phyloP scores from a whole-genome alignment of 2,888 invertebrate species.

The Tubulanus polymorphus region DNA sequence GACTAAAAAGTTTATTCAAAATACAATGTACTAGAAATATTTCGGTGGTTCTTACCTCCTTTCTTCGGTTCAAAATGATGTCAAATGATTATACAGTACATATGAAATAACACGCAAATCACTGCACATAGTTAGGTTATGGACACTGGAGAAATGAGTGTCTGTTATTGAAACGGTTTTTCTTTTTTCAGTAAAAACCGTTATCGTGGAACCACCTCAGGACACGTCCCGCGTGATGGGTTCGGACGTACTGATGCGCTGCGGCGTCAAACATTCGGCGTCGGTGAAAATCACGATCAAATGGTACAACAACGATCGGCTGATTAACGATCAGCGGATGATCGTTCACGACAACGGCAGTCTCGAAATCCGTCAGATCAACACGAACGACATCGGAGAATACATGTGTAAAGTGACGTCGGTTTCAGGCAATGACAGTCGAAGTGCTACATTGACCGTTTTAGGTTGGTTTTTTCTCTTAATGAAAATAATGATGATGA shows the following conservation, averaged over 20 bases:
- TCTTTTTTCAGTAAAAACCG: constrained; percentile 71
- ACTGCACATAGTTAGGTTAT: too few species aligned
- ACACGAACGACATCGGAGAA: constrained; percentile 78
- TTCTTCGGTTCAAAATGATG: too few species aligned
- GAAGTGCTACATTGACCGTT: constrained; percentile 77
- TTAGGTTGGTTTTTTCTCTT: constrained; percentile 66
- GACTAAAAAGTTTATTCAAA: too few species aligned
- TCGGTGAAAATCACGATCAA: constrained; percentile 53
- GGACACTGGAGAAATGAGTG: too few species aligned
- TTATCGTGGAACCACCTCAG: constrained; percentile 88
- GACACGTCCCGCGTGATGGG: constrained; percentile 86
- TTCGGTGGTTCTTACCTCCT: too few species aligned
- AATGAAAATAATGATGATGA: too few species aligned
- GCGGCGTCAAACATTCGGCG: constrained; percentile 89
- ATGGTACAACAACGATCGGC: constrained; percentile 28
- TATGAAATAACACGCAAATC: too few species aligned
- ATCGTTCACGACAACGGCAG: constrained; percentile 65
- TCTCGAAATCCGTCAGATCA: constrained; percentile 65
- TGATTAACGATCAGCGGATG: constrained; percentile 21
- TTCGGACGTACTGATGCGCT: constrained; percentile 87
- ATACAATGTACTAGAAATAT: too few species aligned
- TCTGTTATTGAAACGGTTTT: too few species aligned
- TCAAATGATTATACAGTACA: too few species aligned
- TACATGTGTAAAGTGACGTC: constrained; percentile 87
- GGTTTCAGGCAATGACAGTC: constrained; percentile 87